Evolutionary conservation across 2,797 vertebrate genomes (phyloP).

Genomic region (Lacerta viridis): DNA sequence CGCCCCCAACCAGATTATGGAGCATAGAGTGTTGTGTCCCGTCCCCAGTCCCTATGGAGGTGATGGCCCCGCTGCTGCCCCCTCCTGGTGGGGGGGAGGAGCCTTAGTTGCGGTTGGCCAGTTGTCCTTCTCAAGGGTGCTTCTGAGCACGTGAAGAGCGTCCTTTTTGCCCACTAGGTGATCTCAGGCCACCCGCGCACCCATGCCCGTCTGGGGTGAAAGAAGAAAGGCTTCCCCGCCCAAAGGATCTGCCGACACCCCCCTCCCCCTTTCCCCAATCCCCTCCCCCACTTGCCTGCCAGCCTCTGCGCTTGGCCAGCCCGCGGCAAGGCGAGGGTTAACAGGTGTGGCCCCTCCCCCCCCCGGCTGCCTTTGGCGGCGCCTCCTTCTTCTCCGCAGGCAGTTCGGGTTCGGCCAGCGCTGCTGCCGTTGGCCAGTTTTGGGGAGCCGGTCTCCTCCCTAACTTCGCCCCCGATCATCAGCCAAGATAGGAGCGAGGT

Average conservation of each 20-base stretch:
- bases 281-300: background rate
- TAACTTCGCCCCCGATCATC: background rate
- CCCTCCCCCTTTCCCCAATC: background rate
- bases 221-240: background rate
- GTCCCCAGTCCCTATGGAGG: background rate
- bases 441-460: conserved; percentile 23
- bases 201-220: background rate
- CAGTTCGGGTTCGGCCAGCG: conserved; percentile 9
- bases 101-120: too few species aligned
- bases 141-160: background rate
- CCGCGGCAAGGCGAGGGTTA: conserved; percentile 38
- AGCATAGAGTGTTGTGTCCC: background rate
- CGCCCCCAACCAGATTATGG: background rate
- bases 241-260: background rate
- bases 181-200: background rate
- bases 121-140: background rate
- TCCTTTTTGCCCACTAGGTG: too few species aligned
- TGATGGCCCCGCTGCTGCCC: background rate
- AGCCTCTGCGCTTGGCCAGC: background rate
- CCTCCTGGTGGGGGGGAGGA: background rate
- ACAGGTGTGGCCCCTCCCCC: conserved; percentile 36
- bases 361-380: background rate
- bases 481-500: background rate
- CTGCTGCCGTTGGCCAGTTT: conserved; percentile 41
- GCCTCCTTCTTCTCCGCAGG: background rate